Evolutionary conservation across 2,888 invertebrate genomes (phyloP), one percentile per base, ranked within the genome.

Genomic region (Seira ritae): DNA sequence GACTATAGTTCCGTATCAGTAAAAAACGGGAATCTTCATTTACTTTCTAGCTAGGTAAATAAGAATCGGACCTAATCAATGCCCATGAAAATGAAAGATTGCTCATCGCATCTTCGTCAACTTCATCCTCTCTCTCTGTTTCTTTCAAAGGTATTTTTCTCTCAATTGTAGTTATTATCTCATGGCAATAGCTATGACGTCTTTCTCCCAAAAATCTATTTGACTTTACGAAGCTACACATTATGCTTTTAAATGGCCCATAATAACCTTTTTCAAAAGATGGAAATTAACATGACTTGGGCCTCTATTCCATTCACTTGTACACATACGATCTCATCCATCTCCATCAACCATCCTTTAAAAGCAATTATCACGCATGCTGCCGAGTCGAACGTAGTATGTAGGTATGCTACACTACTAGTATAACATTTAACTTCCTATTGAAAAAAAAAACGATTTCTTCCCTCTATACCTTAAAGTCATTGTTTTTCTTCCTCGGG

Each of bases 161-260:
- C 2, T 4, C 2, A 31, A 31, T 31, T 31, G 3, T 31, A 31
- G 31, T 31, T 31, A 31, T 31, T 31, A 4, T 31, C 31, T n/a
- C n/a, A n/a, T n/a, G n/a, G n/a, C n/a, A n/a, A n/a, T n/a, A n/a
- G n/a, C 31, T 4, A 31, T 67, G 75, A 67, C 24, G 19, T 65
- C 62, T 19, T 24, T 75, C 20, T 17, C 31, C 31, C 3, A 31
- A 31, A 31, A 31, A 31, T 31, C 31, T 31, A 31, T 31, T 31
- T 31, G 31, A 31, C 31, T 31, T 31, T 2, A 31, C 31, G 31
- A 31, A 12, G 55, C 55, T 50, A 65, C 70, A 65, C 78, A 78
- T 78, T 70, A 71, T 78, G 78, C 24, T 70, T 78, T 78, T 71
- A 78, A 78, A 78, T 78, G 70, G 20, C 65, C 46, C 65, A 71